Base-by-base conservation (phyloP, 2,797 vertebrate genomes). In the Myotis planiceps region DNA sequence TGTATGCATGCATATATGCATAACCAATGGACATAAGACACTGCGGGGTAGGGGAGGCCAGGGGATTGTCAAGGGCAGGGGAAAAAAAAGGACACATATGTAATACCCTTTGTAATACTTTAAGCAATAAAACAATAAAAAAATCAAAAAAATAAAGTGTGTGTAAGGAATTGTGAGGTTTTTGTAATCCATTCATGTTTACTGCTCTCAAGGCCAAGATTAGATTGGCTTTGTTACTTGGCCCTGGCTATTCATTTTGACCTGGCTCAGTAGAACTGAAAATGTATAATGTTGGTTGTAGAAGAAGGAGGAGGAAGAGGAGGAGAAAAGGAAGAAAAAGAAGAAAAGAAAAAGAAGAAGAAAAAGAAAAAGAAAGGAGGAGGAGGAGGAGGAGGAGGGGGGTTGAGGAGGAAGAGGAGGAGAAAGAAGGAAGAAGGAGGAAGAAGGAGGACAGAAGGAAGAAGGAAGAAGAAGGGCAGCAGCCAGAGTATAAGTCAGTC, bases 221-320 rank as follows among this genome's bases (percentile, higher is more conserved):
- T 81, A 58, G 9, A 78, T 10, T 92, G 9, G 2, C 34, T 74
- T 72, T 79, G 16, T 49, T 96, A 34, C n/a, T 76, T 81, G 76
- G 12, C 10, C 8, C 51, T 72, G 18, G 9, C 15, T 82, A 13
- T 32, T 65, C 13, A 21, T 23, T 68, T 82, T 80, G 34, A 92
- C 10, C 16, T 91, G 88, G 3, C 51, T 88, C 12, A 58, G 39
- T 18, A 86, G 69, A 94, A 92, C 27, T 80, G 86, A 23, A 68
- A 63, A 66, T 71, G 2, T 25, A 27, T 18, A 74, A 3, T 53
- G 6, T 16, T 79, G 9, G 15, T 47, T 81, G 34, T 27, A 63
- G 27, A n/a, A 63, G 58, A 15, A 63, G 5, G 6, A 60, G 55
- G 5, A 15, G 58, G 2, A 29, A 27, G 13, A 14, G 58, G 4